Conservation (phyloP, 2,113 vertebrate species). For the Myiagra hebetior region DNA sequence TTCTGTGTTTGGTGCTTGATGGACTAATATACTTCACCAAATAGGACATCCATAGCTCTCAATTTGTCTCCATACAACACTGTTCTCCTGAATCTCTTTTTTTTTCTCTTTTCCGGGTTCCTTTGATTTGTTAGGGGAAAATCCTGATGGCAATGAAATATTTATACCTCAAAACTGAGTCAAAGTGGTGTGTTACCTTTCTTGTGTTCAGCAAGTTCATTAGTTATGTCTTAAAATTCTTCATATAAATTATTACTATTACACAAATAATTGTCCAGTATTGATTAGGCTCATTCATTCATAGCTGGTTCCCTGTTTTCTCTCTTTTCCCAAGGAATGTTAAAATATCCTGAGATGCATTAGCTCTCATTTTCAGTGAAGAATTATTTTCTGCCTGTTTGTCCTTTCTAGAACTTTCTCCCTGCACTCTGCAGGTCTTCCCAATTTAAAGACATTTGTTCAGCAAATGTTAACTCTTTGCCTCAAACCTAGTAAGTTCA, state of each 20-base stretch:
- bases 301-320: neutral
- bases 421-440: neutral
- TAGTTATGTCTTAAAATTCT: neutral
- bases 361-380: neutral
- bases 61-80: neutral
- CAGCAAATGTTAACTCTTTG: neutral
- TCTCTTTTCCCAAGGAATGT: neutral
- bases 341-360: neutral
- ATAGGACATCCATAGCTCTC: neutral
- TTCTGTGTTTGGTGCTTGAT: neutral
- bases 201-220: neutral
- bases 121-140: neutral
- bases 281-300: neutral
- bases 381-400: constrained; percentile 4
- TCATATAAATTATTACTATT: neutral
- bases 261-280: neutral
- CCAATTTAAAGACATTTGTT: constrained; percentile 32
- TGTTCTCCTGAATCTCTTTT: neutral
- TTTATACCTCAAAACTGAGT: neutral
- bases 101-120: neutral
- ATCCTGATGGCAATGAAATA: neutral
- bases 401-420: neutral
- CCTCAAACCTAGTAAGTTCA: neutral
- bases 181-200: neutral
- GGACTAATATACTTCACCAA: neutral